Evolutionary conservation across 1,140 invertebrate genomes (phyloP), one percentile per base, ranked within the genome.

Genomic region (Macrosteles quadrilineatus): DNA sequence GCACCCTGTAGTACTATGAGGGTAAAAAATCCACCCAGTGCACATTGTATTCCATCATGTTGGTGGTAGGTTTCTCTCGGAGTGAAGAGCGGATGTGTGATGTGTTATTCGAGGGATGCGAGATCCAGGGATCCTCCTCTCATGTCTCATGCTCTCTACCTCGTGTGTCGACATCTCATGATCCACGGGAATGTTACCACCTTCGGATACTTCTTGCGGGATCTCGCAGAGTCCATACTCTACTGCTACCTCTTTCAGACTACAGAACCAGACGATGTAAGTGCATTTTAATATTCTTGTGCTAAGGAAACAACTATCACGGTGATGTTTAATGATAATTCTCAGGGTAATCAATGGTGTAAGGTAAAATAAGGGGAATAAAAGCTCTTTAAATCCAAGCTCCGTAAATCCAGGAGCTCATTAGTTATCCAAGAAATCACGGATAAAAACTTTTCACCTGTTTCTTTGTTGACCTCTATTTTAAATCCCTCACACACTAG

Each of bases 191-290:
- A 82, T 74, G 81, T 83, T 1, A 79, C 81, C 19, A 83, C 85
- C 73, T 81, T 88, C 71, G 83, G 89, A 69, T 90, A 89, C 77
- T 82, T 88, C 71, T 75, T 89, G 19, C 82, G 85, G 40, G 87
- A 89, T 78, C 83, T 86, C 71, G 81, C 81, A 72, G 87, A 89
- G 73, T 82, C 82, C 43, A 78, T 89, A 6, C 80, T 90, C 12
- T 85, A 87, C 74, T 88, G 87, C 74, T 87, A 87, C 78, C 81
- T 90, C 17, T 90, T 86, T 73, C 82, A 85, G 75, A 85, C 87
- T 21, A 76, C 82, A n/a, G 83, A 85, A 40, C 79, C 82, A 3
- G 79, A 81, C 69, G 86, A 88, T 80, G 88, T 89, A 79, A 88
- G 85, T 77, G 12, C n/a, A 36, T 32, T 32, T 71, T 62, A 43